Evolutionary conservation across 1,140 invertebrate species (phyloP).

Genomic region (Tribolium castaneum): DNA sequence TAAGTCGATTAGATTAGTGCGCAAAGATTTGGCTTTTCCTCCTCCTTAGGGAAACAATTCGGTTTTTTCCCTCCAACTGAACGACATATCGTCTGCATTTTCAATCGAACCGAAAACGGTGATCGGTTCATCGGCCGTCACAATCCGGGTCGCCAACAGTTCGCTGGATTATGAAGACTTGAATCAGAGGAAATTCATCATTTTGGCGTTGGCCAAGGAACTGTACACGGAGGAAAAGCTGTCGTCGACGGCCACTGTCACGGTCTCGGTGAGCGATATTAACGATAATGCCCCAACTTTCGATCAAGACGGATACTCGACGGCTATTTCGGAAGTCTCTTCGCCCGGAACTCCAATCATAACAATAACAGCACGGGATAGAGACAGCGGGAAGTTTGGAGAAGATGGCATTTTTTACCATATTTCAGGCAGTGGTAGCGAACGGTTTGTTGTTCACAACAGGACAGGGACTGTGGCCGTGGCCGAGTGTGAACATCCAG

Average conservation of each 20-base stretch:
- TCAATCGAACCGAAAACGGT: slow-evolving; percentile 83
- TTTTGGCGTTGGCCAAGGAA: slow-evolving; percentile 88
- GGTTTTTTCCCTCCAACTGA: slow-evolving; percentile 79
- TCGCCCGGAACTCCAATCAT: slow-evolving; percentile 76
- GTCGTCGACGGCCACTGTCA: slow-evolving; percentile 89
- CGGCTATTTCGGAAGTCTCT: slow-evolving; percentile 79
- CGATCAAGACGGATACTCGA: slow-evolving; percentile 78
- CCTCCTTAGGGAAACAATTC: slow-evolving; percentile 82
- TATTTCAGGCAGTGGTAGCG: slow-evolving; percentile 84
- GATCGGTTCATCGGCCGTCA: slow-evolving; percentile 82
- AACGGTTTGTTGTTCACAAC: slow-evolving; percentile 85
- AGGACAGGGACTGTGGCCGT: slow-evolving; percentile 86
- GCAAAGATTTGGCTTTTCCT: slow-evolving; percentile 38
- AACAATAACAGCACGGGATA: slow-evolving; percentile 83
- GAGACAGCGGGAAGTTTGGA: slow-evolving; percentile 82
- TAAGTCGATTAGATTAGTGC: slow-evolving; percentile 65
- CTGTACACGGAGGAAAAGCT: slow-evolving; percentile 78
- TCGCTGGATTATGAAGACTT: slow-evolving; percentile 91
- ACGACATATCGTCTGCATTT: slow-evolving; percentile 85
- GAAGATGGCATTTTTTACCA: slow-evolving; percentile 84
- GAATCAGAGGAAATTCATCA: slow-evolving; percentile 91
- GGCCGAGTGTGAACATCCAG: slow-evolving; percentile 77
- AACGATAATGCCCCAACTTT: slow-evolving; percentile 92
- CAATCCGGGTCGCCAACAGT: slow-evolving; percentile 82
- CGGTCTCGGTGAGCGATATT: slow-evolving; percentile 84